Evolutionary conservation across 1,140 invertebrate species (phyloP), one percentile per base, ranked within the genome.

Genomic region (Hestina assimilis): DNA sequence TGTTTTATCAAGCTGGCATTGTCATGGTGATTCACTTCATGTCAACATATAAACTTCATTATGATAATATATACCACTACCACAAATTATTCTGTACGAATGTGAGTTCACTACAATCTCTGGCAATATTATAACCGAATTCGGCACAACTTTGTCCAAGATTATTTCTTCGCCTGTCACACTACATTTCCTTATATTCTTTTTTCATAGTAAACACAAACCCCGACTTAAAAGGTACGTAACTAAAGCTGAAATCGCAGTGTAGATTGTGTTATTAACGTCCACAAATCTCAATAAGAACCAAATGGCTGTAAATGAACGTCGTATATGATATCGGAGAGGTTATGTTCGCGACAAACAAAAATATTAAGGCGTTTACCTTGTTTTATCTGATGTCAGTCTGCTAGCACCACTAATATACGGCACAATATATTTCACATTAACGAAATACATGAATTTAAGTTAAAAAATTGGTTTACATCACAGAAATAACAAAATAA

Each of bases 401-500:
- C 62, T 69, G 65, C 66, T 55, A 70, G 75, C 78, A 83, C 73
- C 80, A 84, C 77, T 81, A 59, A 74, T 83, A 65, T 69, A 73
- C 66, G 63, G 68, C 85, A 88, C 85, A 73, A 75, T 75, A 79
- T 70, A 42, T 66, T 83, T 75, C 76, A 85, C 83, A 76, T 60
- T 60, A 69, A 79, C 63, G 63, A 71, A 74, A 76, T 73, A 69
- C 73, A 72, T 67, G 69, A 78, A 78, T 83, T 67, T 79, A 81
- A 81, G 69, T 77, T 77, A 85, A 70, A 83, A 83, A 83, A 80
- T 79, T 69, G 72, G 87, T 83, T 89, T 87, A 87, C 82, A 89
- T 88, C 80, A 89, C 85, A 89, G 76, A 88, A 89, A 89, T 83
- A 89, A 89, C 83, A 79, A 89, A 89, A 89, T 87, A 89, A 89